Percentiles rank a stretch among this genome's conserved stretches.
These are phyloP conservation scores for Aplysina aerophoba DNA, from an alignment of 37 sponge, comb jelly and placozoan genomes.

Conservation along the genomic window DNA sequence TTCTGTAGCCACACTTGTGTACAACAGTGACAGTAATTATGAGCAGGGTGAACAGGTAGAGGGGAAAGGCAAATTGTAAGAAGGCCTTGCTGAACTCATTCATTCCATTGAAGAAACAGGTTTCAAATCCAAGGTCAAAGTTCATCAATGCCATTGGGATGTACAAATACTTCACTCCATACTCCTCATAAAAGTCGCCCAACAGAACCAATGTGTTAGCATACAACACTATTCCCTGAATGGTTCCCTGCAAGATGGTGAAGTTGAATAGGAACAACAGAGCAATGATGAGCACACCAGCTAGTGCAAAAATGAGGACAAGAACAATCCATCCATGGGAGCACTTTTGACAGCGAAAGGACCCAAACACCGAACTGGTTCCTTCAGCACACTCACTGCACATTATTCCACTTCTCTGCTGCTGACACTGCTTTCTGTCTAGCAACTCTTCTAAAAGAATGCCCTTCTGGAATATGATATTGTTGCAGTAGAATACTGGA, in stretches of 20 bases:
- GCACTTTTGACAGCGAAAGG: conserved; percentile 15
- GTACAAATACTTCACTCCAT: too few relatives aligned
- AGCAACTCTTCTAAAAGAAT: too few relatives aligned
- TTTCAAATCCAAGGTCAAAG: conserved; percentile 33
- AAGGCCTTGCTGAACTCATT: background rate
- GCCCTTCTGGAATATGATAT: too few relatives aligned
- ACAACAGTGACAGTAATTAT: too few relatives aligned
- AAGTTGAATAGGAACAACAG: conserved; percentile 3
- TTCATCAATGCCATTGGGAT: conserved; percentile 34
- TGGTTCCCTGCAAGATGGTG: conserved; percentile 32
- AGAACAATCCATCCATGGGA: conserved; percentile 9
- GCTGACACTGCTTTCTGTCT: too few relatives aligned
- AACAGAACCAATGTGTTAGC: background rate
- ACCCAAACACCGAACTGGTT: conserved; percentile 23
- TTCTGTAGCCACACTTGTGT: too few relatives aligned
- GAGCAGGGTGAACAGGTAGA: conserved; percentile 1
- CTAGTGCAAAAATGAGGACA: background rate
- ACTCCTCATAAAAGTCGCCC: too few relatives aligned
- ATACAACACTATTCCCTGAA: conserved; percentile 48
- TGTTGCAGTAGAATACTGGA: too few relatives aligned
- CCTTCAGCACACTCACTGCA: conserved; percentile 36
- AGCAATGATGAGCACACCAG: conserved; percentile 33
- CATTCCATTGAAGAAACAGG: conserved; percentile 47
- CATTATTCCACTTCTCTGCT: background rate
- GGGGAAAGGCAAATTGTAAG: conserved; percentile 18